Conservation (phyloP, 2,888 invertebrate species). For the Eudasyphora cyanicolor region DNA sequence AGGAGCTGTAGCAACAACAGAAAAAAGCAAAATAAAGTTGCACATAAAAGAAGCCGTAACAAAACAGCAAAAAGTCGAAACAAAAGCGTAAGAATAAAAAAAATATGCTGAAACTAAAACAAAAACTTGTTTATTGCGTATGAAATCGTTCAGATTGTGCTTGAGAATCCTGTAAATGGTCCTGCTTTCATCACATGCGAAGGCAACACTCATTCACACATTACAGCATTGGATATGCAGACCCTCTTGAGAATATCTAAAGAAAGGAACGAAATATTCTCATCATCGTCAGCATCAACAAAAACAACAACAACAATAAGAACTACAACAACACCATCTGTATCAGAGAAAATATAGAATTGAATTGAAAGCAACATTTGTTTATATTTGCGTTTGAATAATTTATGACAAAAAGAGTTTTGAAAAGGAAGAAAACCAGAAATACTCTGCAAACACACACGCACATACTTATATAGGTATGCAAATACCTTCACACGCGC, state of each 20-base stretch:
- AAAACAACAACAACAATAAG: neutral
- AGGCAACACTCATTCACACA: neutral
- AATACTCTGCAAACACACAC: neutral
- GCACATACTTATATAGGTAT: too few relatives aligned
- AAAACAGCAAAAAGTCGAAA: slow-evolving; percentile 17
- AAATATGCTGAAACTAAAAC: slow-evolving; percentile 18
- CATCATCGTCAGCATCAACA: slow-evolving; percentile 7
- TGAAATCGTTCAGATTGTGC: slow-evolving; percentile 26
- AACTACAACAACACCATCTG: neutral
- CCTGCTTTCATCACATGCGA: slow-evolving; percentile 13
- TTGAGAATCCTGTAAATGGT: slow-evolving; percentile 14
- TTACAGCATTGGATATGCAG: slow-evolving; percentile 21
- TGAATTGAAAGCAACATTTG: slow-evolving; percentile 67
- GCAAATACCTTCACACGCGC: too few relatives aligned
- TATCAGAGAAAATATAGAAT: slow-evolving; percentile 46
- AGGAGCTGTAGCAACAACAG: neutral
- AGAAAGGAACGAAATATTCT: slow-evolving; percentile 10
- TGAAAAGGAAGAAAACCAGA: slow-evolving; percentile 52
- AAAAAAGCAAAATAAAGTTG: neutral
- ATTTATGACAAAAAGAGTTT: slow-evolving; percentile 74
- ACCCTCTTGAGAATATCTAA: slow-evolving; percentile 48
- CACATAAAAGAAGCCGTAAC: too few relatives aligned
- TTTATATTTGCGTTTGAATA: slow-evolving; percentile 78
- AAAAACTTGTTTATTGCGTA: slow-evolving; percentile 42
- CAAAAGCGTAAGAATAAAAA: slow-evolving; percentile 1